Base-by-base conservation (phyloP, 2,113 vertebrate genomes). In the Pachypanchax playfairii region DNA sequence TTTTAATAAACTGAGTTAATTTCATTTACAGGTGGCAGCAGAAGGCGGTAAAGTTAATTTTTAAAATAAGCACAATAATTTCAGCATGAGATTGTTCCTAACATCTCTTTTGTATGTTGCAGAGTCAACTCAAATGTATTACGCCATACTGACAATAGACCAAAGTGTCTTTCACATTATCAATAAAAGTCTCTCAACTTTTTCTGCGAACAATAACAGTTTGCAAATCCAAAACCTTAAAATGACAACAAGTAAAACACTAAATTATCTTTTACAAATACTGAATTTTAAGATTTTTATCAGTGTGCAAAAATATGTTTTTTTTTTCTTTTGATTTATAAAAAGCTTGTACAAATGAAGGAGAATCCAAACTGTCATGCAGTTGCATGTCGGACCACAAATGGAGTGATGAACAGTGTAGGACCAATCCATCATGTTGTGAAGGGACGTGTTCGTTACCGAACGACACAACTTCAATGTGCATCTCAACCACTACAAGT, bases 241-340 rank as follows among this genome's bases (percentile, higher is more conserved):
- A 0, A 62, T 13, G 5, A 89, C 88, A 53, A 88, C 87, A 87
- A 24, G 91, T 92, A 84, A 81, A 43, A 31, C 12, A 18, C 10
- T 2, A 18, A 50, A n/a, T 29, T 5, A 31, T 8, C 35, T 50
- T 15, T 38, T 57, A 17, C 8, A 39, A 70, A 51, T 29, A 5
- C 13, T 29, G 5, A 4, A 4, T 31, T 1, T 17, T 48, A 14
- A 24, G 4, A 29, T 29, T 53, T 50, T 11, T n/a, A n/a, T n/a
- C n/a, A n/a, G n/a, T n/a, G n/a, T n/a, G n/a, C 20, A 3, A 3
- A 11, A 25, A 8, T 12, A 35, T 20, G 2, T 63, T 4, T 1
- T 28, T 54, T 52, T 33, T 1, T 22, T 41, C 4, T 25, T 42
- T 48, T 12, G 11, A 29, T 5, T 33, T 35, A 1, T 10, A 13